Conservation (phyloP, 2,797 vertebrate genomes). For the Orestias chungarensis region DNA sequence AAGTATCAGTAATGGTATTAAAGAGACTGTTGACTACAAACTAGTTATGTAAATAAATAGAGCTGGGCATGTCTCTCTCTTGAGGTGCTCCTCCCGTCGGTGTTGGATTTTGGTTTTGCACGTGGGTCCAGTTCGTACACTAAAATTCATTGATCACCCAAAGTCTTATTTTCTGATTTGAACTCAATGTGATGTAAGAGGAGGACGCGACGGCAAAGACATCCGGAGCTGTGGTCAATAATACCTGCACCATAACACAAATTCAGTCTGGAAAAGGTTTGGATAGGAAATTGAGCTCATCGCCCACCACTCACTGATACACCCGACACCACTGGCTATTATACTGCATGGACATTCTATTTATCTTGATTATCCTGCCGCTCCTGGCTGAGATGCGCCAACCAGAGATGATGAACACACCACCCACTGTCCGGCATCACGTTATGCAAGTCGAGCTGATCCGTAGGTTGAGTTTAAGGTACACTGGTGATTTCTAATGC, state of each 20-base stretch:
- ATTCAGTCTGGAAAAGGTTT: neutral
- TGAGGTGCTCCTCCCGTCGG: no score
- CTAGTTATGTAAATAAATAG: no score
- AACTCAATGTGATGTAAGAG: neutral
- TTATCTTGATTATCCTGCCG: constrained; percentile 1
- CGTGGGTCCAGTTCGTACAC: no score
- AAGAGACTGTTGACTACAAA: neutral
- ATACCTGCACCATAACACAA: neutral
- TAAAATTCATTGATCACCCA: no score
- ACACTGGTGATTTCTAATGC: neutral
- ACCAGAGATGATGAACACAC: constrained; percentile 11
- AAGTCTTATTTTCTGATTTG: no score
- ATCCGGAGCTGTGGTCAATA: neutral
- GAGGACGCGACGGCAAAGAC: neutral
- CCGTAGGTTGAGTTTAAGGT: constrained; percentile 13
- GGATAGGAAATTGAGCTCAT: neutral
- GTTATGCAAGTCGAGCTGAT: constrained; percentile 25
- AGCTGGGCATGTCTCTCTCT: no score
- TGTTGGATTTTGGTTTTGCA: no score
- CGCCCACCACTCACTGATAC: constrained; percentile 11
- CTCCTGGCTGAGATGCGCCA: constrained; percentile 8
- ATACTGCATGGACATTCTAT: neutral
- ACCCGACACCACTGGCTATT: neutral
- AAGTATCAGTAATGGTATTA: neutral
- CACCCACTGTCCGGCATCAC: constrained; percentile 4